phyloP scores from a whole-genome alignment of 2,113 vertebrate genomes.

The Nothocercus julius region DNA sequence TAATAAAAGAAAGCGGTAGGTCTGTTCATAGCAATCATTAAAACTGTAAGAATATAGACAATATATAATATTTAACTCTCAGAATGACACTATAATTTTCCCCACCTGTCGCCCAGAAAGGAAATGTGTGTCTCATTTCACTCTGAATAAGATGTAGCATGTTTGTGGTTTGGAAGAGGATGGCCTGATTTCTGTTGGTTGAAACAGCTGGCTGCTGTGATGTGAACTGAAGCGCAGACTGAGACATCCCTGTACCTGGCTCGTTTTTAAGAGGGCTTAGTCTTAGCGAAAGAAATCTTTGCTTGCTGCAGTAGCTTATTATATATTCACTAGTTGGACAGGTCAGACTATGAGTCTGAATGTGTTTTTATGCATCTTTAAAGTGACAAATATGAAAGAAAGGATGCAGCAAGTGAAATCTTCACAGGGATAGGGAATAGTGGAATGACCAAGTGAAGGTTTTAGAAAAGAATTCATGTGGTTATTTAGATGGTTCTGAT shows the following conservation, averaged over 20 bases:
- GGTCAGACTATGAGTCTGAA: not conserved
- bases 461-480: not conserved
- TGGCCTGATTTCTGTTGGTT: conserved; percentile 25
- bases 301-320: not conserved
- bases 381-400: not conserved
- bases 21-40: not conserved
- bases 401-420: not conserved
- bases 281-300: not conserved
- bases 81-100: not conserved
- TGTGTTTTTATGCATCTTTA: not conserved
- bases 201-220: conserved; percentile 27
- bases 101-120: conserved; percentile 49
- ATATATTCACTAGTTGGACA: not conserved
- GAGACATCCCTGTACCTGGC: not conserved
- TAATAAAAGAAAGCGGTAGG: not conserved
- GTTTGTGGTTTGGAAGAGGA: conserved; percentile 48
- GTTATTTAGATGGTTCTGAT: not conserved
- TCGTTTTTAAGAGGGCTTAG: not conserved
- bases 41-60: not conserved
- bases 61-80: not conserved
- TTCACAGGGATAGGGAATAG: not conserved
- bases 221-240: not conserved
- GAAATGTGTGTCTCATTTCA: conserved; percentile 17
- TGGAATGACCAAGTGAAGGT: not conserved
- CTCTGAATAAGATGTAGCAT: conserved; percentile 20